Evolutionary conservation across 2,113 vertebrate species (phyloP).

Genomic region (Nibea albiflora): DNA sequence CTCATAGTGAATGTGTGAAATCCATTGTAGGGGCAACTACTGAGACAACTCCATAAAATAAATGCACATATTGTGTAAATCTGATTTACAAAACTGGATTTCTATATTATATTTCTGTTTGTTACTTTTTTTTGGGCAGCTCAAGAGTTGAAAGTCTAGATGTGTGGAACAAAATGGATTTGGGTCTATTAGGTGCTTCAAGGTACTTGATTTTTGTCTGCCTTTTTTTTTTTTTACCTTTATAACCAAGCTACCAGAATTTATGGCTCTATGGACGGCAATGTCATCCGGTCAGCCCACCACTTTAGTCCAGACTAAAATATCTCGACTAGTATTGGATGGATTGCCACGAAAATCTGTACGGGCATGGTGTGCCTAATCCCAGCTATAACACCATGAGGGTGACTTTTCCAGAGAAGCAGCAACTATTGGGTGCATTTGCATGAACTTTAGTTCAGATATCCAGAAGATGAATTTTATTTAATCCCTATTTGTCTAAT

Average conservation of each 20-base stretch:
- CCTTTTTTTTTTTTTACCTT: neutral
- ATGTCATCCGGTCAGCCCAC: neutral
- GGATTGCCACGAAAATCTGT: neutral
- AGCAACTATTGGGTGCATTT: neutral
- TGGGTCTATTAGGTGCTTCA: neutral
- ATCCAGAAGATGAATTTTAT: neutral
- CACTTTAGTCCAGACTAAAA: neutral
- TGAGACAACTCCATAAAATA: constrained; percentile 2
- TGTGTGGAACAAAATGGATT: neutral
- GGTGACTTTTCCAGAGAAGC: neutral
- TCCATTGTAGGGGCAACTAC: neutral
- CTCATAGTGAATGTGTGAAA: constrained; percentile 1
- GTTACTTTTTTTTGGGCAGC: neutral
- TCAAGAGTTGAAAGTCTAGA: neutral
- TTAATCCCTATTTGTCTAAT: too few relatives aligned
- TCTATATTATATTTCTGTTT: neutral
- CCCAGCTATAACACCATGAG: neutral
- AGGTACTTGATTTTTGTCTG: constrained; percentile 8
- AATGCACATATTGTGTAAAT: neutral
- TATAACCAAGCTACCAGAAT: neutral
- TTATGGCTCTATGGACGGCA: neutral
- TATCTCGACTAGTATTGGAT: neutral
- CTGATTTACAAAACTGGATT: neutral
- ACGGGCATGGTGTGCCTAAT: neutral
- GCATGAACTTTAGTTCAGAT: too few relatives aligned